Evolutionary conservation across 2,888 invertebrate genomes (phyloP), one percentile per base, ranked within the genome.

Genomic region (Andricus curvator): DNA sequence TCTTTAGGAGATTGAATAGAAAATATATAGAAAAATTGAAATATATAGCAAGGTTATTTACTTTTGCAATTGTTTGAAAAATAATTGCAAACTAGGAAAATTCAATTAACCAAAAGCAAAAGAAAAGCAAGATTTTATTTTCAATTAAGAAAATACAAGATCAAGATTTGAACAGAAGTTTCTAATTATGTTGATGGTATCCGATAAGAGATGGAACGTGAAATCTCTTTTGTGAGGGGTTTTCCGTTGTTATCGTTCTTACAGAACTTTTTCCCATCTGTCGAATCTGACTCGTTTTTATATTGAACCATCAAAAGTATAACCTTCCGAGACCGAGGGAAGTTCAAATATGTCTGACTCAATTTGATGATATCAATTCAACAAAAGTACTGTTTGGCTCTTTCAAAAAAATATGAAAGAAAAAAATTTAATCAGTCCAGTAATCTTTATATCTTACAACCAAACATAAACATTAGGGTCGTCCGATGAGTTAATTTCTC

Each of bases 121-220:
- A 86, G 87, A 86, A 87, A 83, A 80, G 80, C 81, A 84, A 83
- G 83, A 83, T 84, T 84, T 86, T 84, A n/a, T 56, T n/a, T 56
- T n/a, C n/a, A 56, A 56, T 56, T 56, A 56, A 9, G 56, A 9
- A 56, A 56, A 8, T 56, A n/a, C 51, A 56, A n/a, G n/a, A n/a
- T 56, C 9, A 56, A 56, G 6, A n/a, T n/a, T 48, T 1, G 15
- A 9, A 9, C 2, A 56, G n/a, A 56, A 56, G 56, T n/a, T 56
- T 56, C n/a, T 56, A 56, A n/a, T 56, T 56, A n/a, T 20, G 56
- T n/a, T 56, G 56, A 56, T n/a, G n/a, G 56, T 9, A 8, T n/a
- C 56, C 20, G 51, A 51, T 51, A 56, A 56, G n/a, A n/a, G 68
- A 70, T 70, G 68, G 48, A 70, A 70, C 68, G 68, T 48, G 68